These are phyloP conservation scores for Tethya wilhelma DNA, from an alignment of 37 sponge, comb jelly and placozoan genomes.

Conservation along the genomic window DNA sequence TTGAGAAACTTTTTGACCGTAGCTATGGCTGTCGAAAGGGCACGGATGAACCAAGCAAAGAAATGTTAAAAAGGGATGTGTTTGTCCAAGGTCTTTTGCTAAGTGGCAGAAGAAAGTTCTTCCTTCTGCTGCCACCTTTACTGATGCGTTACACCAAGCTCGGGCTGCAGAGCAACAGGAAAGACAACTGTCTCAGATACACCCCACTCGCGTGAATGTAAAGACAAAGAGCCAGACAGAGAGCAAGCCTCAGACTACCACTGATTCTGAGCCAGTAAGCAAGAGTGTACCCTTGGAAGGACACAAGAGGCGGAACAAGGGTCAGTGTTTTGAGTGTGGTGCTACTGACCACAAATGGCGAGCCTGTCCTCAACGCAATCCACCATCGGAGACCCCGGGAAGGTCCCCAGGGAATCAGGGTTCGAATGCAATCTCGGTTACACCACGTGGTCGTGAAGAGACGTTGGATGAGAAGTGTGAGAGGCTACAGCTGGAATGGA, in stretches of 20 bases:
- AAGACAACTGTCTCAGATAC: not conserved
- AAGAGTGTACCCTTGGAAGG: not conserved
- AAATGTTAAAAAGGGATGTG: slow-evolving; percentile 2
- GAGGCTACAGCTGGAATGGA: slow-evolving; percentile 1
- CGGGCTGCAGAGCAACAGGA: not conserved
- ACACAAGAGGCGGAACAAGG: not conserved
- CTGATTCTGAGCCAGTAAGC: not conserved
- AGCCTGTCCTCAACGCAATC: not conserved
- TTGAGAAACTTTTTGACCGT: slow-evolving; percentile 13
- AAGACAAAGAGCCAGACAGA: not conserved
- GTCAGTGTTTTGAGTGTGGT: not conserved
- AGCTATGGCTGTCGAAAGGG: slow-evolving; percentile 17
- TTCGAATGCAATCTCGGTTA: not conserved
- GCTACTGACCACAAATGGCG: not conserved
- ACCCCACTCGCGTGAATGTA: not conserved
- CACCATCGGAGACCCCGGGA: slow-evolving; percentile 16
- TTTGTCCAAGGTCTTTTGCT: slow-evolving; percentile 7
- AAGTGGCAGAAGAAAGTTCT: slow-evolving; percentile 23
- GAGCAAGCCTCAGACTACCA: not conserved
- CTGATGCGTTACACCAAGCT: not conserved
- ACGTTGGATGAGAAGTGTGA: not conserved
- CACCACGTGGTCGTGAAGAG: not conserved
- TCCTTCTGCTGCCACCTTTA: not conserved
- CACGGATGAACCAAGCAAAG: slow-evolving; percentile 3
- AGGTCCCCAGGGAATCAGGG: not conserved